Percentiles rank a stretch among this genome's conserved stretches.
These are phyloP conservation scores for Nebria ingens DNA, from an alignment of 1,140 invertebrate species.

Conservation along the genomic window DNA sequence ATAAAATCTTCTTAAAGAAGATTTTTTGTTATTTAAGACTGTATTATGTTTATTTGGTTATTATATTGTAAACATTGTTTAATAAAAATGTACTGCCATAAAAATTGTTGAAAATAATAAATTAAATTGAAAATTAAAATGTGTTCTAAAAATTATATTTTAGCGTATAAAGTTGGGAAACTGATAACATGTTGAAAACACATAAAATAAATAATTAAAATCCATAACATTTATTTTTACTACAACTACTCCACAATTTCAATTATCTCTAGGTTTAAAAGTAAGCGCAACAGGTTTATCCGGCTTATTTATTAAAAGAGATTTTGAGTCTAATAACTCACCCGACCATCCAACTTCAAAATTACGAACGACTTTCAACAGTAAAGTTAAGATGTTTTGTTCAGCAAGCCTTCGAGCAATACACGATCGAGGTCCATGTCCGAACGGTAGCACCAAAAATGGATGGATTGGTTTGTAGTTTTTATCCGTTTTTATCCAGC, in stretches of 20 bases:
- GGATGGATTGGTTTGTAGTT: conserved; percentile 52
- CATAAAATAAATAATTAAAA: background rate
- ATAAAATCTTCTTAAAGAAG: too few relatives aligned
- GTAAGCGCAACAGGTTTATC: conserved; percentile 53
- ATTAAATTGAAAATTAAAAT: too few relatives aligned
- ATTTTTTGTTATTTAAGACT: background rate
- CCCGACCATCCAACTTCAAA: conserved; percentile 60
- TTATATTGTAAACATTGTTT: background rate
- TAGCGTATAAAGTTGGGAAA: too few relatives aligned
- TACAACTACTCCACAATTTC: background rate
- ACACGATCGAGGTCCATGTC: conserved; percentile 77
- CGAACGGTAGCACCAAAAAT: conserved; percentile 75
- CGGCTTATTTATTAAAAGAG: conserved; percentile 69
- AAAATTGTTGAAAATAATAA: too few relatives aligned
- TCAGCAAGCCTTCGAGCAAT: conserved; percentile 81
- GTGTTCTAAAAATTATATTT: too few relatives aligned
- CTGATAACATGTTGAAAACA: too few relatives aligned
- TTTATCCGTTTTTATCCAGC: conserved; percentile 52
- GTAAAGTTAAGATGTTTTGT: conserved; percentile 71
- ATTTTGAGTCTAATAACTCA: conserved; percentile 47
- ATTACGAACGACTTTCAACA: conserved; percentile 52
- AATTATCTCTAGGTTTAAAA: conserved; percentile 34
- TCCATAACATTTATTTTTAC: background rate
- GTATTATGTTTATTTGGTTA: background rate
- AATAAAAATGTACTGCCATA: too few relatives aligned